These are phyloP conservation scores for Corythornis vintsioides DNA, from an alignment of 2,113 vertebrate genomes.

Conservation along the genomic window DNA sequence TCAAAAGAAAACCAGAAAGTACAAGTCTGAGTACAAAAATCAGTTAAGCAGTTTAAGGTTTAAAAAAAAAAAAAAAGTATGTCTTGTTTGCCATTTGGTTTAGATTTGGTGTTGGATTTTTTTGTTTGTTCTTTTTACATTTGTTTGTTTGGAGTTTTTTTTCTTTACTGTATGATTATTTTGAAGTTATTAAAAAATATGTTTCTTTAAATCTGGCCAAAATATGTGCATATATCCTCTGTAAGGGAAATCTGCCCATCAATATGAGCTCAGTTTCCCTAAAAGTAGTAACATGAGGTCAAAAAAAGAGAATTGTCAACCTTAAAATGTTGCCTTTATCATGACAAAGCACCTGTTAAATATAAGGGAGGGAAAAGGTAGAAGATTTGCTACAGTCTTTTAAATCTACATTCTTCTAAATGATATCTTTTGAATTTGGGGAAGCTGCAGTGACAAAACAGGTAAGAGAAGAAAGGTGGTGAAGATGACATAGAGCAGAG, in stretches of 20 bases:
- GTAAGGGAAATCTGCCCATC: neutral
- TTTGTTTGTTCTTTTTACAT: neutral
- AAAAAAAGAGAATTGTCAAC: neutral
- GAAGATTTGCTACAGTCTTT: neutral
- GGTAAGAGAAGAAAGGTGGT: neutral
- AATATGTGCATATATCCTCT: neutral
- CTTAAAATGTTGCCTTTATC: neutral
- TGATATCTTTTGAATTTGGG: neutral
- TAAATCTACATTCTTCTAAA: neutral
- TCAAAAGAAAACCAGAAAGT: conserved; percentile 5
- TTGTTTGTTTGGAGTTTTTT: neutral
- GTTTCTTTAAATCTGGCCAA: neutral
- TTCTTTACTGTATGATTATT: neutral
- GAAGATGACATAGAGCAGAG: neutral
- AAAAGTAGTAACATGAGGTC: neutral
- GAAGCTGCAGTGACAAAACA: neutral
- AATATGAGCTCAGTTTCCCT: neutral
- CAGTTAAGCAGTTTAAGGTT: conserved; percentile 56
- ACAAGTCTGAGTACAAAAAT: conserved; percentile 65
- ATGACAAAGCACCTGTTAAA: neutral
- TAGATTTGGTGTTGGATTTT: neutral
- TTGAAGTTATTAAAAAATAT: neutral
- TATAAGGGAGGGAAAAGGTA: neutral
- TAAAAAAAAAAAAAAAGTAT: conserved; percentile 33
- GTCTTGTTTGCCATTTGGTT: neutral